Evolutionary conservation across 2,797 vertebrate genomes (phyloP).

Genomic region (Prionace glauca): DNA sequence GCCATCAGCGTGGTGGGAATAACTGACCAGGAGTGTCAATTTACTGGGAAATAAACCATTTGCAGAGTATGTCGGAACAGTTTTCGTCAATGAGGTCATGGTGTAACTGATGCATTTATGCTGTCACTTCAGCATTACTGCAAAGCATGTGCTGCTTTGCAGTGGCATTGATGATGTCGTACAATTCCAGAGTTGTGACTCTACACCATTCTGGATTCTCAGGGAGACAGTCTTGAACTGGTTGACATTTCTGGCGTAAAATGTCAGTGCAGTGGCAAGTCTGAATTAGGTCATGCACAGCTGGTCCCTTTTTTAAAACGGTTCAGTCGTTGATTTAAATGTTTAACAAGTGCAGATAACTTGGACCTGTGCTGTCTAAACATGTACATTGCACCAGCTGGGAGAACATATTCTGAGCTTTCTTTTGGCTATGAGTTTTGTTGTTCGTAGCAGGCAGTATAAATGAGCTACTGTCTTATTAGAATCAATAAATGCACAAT

Average conservation of each 20-base stretch:
- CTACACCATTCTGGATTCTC: neutral
- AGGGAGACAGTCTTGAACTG: neutral
- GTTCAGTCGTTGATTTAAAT: neutral
- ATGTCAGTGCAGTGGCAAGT: neutral
- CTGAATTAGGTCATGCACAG: neutral
- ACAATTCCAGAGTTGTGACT: neutral
- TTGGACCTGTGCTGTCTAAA: neutral
- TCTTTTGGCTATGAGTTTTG: neutral
- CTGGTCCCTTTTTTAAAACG: too few relatives aligned
- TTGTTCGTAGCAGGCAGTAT: too few relatives aligned
- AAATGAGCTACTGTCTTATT: neutral
- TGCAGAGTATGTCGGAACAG: neutral
- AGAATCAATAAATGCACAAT: neutral
- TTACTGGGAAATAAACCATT: neutral
- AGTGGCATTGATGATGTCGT: neutral
- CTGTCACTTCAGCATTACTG: neutral
- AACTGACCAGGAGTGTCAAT: neutral
- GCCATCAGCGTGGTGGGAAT: neutral
- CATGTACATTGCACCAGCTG: neutral
- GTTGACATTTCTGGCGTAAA: neutral
- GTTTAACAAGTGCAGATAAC: neutral
- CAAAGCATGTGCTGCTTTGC: neutral
- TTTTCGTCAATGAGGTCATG: neutral
- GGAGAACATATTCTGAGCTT: neutral
- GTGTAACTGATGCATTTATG: neutral